Evolutionary conservation across 2,888 invertebrate species (phyloP).

Genomic region (Ditula angustiorana): DNA sequence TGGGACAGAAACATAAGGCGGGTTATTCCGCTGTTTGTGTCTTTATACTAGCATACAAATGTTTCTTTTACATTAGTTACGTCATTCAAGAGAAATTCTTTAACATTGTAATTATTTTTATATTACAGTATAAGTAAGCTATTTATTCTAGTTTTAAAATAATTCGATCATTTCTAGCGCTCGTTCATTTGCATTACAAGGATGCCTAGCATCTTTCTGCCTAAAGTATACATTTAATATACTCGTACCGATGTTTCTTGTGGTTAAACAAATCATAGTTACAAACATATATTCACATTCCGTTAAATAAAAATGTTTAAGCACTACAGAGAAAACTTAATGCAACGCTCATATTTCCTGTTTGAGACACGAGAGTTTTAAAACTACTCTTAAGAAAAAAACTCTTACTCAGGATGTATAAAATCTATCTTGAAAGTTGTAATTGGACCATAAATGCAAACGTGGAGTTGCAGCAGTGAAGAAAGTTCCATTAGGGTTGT

Average conservation of each 20-base stretch:
- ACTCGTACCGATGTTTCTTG: neutral
- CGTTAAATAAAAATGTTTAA: neutral
- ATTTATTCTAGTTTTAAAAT: no score
- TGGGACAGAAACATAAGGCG: no score
- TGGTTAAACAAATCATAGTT: neutral
- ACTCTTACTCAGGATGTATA: neutral
- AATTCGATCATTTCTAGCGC: no score
- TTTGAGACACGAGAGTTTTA: neutral
- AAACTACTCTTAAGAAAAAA: neutral
- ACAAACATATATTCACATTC: neutral
- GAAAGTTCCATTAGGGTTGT: neutral
- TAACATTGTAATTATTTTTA: no score
- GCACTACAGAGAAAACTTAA: neutral
- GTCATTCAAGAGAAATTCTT: no score
- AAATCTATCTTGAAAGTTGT: constrained; percentile 67
- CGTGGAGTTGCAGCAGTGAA: neutral
- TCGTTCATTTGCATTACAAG: no score
- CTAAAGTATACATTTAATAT: no score
- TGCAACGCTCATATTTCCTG: neutral
- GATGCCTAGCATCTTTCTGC: no score
- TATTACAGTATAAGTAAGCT: no score
- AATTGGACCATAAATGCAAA: constrained; percentile 78
- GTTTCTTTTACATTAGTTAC: no score
- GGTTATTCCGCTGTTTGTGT: no score
- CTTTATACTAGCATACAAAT: no score